Percentiles rank a stretch among this genome's conserved stretches.
Evolutionary conservation across 53 echinoderm and acorn worm species (phyloP).

Genomic region (Henricia sp.): DNA sequence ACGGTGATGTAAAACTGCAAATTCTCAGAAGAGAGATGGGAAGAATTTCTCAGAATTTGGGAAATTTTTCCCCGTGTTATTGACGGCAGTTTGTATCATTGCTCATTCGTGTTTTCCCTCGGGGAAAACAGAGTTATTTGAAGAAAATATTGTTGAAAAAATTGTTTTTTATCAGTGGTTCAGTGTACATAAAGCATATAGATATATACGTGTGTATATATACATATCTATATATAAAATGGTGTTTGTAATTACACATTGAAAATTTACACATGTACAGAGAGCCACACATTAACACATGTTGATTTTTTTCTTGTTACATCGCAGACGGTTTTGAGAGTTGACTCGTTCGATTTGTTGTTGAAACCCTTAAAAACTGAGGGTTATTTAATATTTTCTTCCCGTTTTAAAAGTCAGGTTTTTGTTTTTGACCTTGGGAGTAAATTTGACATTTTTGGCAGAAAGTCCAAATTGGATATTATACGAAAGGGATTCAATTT

Average conservation of each 20-base stretch:
- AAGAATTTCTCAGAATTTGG: too few relatives aligned
- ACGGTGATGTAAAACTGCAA: too few relatives aligned
- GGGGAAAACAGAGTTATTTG: constrained; percentile 22
- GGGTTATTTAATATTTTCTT: too few relatives aligned
- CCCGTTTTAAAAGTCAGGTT: constrained; percentile 22
- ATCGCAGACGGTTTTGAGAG: too few relatives aligned
- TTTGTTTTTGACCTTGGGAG: constrained; percentile 4
- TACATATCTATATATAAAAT: constrained; percentile 5
- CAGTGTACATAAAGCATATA: constrained; percentile 40
- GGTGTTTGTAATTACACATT: constrained; percentile 55
- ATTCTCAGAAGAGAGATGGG: too few relatives aligned
- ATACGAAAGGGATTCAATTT: too few relatives aligned
- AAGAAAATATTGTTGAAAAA: constrained; percentile 47
- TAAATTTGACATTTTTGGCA: too few relatives aligned
- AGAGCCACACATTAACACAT: constrained; percentile 42
- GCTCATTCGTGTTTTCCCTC: background rate
- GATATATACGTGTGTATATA: constrained; percentile 19
- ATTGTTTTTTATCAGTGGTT: constrained; percentile 23
- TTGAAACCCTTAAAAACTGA: too few relatives aligned
- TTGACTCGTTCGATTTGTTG: too few relatives aligned
- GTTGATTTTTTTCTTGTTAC: constrained; percentile 38
- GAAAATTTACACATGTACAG: constrained; percentile 63
- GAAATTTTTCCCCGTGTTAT: background rate
- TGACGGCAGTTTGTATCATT: background rate
- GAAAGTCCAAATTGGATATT: too few relatives aligned